phyloP scores from a whole-genome alignment of 1,140 invertebrate species.

The Neotoxoptera formosana region DNA sequence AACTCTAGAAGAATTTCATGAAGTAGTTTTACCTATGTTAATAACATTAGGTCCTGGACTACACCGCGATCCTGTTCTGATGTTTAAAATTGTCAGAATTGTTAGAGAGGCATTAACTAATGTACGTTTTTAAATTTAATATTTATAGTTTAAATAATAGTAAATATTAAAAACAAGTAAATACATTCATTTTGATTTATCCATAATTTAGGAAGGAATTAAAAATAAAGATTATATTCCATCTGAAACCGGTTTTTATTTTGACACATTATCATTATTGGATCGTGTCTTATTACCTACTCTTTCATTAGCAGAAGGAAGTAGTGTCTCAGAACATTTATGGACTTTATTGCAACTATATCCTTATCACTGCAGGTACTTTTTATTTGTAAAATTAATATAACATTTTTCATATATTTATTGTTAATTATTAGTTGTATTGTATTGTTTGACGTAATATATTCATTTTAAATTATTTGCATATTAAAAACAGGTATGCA shows the following conservation, averaged over 20 bases:
- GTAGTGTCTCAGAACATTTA: slow-evolving; percentile 94
- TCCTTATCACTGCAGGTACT: slow-evolving; percentile 86
- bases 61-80: slow-evolving; percentile 84
- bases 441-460: not conserved
- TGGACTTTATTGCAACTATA: slow-evolving; percentile 92
- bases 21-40: slow-evolving; percentile 87
- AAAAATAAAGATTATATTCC: slow-evolving; percentile 60
- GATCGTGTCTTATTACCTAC: slow-evolving; percentile 89
- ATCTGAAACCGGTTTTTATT: slow-evolving; percentile 69
- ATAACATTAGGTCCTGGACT: slow-evolving; percentile 86
- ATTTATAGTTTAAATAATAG: not conserved
- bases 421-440: not conserved
- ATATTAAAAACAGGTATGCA: slow-evolving; percentile 73
- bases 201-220: slow-evolving; percentile 58
- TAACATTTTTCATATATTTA: not conserved
- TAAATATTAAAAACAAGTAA: not conserved
- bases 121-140: slow-evolving; percentile 15
- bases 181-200: slow-evolving; percentile 11
- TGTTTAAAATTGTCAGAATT: slow-evolving; percentile 76
- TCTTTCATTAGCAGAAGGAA: slow-evolving; percentile 89
- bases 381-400: slow-evolving; percentile 40
- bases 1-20: slow-evolving; percentile 76
- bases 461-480: slow-evolving; percentile 42
- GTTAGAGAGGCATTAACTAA: slow-evolving; percentile 58
- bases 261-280: slow-evolving; percentile 84